Percentiles rank a stretch among this genome's conserved stretches.
Evolutionary conservation across 2,113 vertebrate genomes (phyloP).

Genomic region (Percopsis transmontana): DNA sequence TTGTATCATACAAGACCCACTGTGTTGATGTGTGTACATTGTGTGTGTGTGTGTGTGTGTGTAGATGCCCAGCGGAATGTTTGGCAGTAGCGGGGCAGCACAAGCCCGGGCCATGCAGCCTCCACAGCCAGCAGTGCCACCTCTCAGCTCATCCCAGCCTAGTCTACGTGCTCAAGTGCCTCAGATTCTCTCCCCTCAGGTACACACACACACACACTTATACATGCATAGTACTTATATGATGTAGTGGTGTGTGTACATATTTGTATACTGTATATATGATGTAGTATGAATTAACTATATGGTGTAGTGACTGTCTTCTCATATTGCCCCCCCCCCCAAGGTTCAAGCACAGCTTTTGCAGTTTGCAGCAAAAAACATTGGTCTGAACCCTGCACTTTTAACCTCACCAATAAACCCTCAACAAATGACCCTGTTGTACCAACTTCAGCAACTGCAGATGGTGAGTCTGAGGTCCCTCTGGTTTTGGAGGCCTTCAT

Average conservation of each 20-base stretch:
- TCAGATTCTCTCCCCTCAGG: conserved; percentile 99
- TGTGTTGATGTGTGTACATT: conserved; percentile 6
- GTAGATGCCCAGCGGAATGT: conserved; percentile 96
- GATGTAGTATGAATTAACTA: background rate
- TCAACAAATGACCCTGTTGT: conserved; percentile 99
- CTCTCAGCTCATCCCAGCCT: conserved; percentile 98
- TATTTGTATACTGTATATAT: background rate
- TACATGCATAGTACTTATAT: background rate
- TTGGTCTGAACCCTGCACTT: conserved; percentile 99
- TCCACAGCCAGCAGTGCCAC: conserved; percentile 86
- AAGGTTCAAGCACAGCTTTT: conserved; percentile 99
- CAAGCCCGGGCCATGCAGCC: conserved; percentile 85
- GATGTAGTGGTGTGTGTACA: background rate
- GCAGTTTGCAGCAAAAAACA: conserved; percentile 99
- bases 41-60: conserved; percentile 11
- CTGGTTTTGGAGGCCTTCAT: background rate
- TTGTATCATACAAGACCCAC: too few species aligned
- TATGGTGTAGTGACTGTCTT: conserved; percentile 16
- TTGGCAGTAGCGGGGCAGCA: conserved; percentile 94
- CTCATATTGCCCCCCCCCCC: conserved; percentile 10
- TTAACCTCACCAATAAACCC: conserved; percentile 99
- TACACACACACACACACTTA: conserved; percentile 45
- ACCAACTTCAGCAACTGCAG: conserved; percentile 99
- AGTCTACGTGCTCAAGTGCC: conserved; percentile 99
- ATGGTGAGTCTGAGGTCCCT: conserved; percentile 83